phyloP scores from a whole-genome alignment of 2,797 vertebrate species.

The Pteropus rufus region DNA sequence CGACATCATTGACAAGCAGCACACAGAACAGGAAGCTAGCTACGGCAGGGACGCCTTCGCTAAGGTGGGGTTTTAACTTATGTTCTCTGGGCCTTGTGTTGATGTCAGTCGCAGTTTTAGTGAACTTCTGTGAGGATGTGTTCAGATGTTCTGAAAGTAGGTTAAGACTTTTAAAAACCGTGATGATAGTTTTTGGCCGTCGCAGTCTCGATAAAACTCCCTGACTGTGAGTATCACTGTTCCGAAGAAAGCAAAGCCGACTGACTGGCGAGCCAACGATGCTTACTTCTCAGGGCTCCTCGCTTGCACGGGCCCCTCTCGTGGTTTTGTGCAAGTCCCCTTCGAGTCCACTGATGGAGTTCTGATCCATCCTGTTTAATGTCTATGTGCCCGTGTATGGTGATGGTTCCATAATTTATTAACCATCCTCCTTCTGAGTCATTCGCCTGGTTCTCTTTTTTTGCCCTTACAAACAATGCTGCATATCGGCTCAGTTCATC shows the following conservation, averaged over 20 bases:
- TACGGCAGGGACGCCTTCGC: conserved; percentile 96
- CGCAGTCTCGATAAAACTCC: neutral
- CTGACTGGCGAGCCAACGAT: accelerated
- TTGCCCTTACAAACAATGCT: neutral
- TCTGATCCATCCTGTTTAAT: neutral
- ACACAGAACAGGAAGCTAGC: conserved; percentile 93
- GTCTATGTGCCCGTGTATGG: neutral
- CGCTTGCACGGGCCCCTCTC: neutral
- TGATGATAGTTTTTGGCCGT: neutral
- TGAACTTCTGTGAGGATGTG: neutral
- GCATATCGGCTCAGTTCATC: accelerated
- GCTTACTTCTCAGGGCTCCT: neutral
- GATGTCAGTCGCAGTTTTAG: neutral
- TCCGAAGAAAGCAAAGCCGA: neutral
- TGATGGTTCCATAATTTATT: neutral
- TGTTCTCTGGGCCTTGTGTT: neutral
- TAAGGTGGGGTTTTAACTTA: conserved; percentile 85
- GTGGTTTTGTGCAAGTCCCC: neutral
- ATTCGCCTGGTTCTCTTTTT: neutral
- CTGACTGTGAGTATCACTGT: neutral
- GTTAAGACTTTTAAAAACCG: neutral
- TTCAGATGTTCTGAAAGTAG: neutral
- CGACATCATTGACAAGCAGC: conserved; percentile 97
- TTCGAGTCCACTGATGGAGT: neutral
- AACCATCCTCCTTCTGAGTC: neutral